Evolutionary conservation across 2,888 invertebrate species (phyloP).

Genomic region (Zele albiditarsus): DNA sequence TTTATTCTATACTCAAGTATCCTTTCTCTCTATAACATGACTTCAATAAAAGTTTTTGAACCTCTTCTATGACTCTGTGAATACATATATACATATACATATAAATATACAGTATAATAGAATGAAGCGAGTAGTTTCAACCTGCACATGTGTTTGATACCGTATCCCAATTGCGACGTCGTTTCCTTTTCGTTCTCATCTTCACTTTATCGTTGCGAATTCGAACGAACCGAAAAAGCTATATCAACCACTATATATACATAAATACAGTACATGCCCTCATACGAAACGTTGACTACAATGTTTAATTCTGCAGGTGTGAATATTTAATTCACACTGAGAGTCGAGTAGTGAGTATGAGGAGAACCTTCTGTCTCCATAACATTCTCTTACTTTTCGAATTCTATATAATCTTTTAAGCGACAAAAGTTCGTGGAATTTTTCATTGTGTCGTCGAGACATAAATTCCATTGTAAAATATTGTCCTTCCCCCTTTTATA

Average conservation of each 20-base stretch:
- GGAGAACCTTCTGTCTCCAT: not conserved
- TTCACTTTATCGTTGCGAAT: constrained; percentile 15
- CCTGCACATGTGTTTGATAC: constrained; percentile 5
- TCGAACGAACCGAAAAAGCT: not conserved
- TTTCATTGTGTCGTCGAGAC: constrained; percentile 10
- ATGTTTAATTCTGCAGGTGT: constrained; percentile 34
- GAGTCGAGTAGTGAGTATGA: not conserved
- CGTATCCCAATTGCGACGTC: constrained; percentile 11
- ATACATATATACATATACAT: not conserved
- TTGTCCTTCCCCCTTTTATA: not conserved
- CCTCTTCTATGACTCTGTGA: not conserved
- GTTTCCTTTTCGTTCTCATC: constrained; percentile 19
- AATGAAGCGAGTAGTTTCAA: not conserved
- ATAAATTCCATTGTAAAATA: constrained; percentile 18
- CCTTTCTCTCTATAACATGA: not conserved
- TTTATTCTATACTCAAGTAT: too few species aligned
- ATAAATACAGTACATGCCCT: not conserved
- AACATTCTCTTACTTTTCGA: not conserved
- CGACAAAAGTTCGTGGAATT: constrained; percentile 18
- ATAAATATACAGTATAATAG: not conserved
- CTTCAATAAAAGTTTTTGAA: constrained; percentile 5
- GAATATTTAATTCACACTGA: constrained; percentile 29
- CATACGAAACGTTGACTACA: constrained; percentile 2
- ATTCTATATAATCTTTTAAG: constrained; percentile 17
- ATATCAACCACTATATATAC: constrained; percentile 1